A percentile compares a stretch with the other conserved stretches of the same genome.
Conservation (phyloP, 1,140 invertebrate genomes). For the Tetraneura akinire region DNA sequence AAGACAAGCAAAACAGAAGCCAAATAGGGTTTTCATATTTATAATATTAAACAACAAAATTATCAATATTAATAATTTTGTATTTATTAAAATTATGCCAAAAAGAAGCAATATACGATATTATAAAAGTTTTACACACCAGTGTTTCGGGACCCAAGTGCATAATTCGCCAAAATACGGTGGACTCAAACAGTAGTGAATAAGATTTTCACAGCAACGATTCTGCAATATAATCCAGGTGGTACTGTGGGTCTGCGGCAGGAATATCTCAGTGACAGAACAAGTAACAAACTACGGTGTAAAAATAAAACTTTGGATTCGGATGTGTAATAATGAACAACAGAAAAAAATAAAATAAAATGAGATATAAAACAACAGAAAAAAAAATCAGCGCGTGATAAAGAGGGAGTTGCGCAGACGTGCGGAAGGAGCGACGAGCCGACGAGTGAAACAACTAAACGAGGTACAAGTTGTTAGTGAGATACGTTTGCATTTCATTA, state of each 20-base stretch:
- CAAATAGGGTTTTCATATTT: too few relatives aligned
- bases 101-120: background rate
- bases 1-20: background rate
- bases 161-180: slow-evolving; percentile 35
- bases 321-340: background rate
- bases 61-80: too few relatives aligned
- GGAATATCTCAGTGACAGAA: background rate
- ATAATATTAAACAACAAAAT: too few relatives aligned
- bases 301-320: slow-evolving; percentile 29
- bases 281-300: background rate
- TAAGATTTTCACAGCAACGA: background rate
- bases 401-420: slow-evolving; percentile 35
- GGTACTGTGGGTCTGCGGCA: background rate
- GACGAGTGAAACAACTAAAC: too few relatives aligned
- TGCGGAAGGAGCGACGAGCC: background rate
- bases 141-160: background rate
- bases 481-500: too few relatives aligned
- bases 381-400: slow-evolving; percentile 15
- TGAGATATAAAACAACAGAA: background rate
- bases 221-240: background rate
- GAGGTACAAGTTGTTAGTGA: too few relatives aligned
- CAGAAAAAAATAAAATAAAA: slow-evolving; percentile 6
- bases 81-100: too few relatives aligned
- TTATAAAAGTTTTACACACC: slow-evolving; percentile 11
- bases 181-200: background rate